These are phyloP conservation scores for Abrostola tripartita DNA, from an alignment of 2,888 invertebrate species.

Conservation along the genomic window DNA sequence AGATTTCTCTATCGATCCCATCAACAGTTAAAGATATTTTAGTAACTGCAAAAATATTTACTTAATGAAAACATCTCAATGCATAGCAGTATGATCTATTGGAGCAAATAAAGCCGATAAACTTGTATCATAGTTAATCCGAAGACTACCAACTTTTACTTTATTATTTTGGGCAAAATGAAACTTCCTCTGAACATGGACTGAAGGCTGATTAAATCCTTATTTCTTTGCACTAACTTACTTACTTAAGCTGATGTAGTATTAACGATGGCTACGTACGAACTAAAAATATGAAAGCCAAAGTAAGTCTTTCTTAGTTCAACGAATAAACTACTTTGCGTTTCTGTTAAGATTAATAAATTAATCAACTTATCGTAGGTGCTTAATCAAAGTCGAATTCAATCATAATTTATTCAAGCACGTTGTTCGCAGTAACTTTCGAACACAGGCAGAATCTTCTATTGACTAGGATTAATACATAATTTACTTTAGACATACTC, in stretches of 20 bases:
- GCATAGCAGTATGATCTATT: constrained; percentile 16
- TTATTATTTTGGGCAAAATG: constrained; percentile 34
- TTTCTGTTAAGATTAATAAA: constrained; percentile 24
- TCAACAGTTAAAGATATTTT: constrained; percentile 2
- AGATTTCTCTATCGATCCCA: too few species aligned
- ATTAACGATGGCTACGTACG: constrained; percentile 3
- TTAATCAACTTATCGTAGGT: constrained; percentile 37
- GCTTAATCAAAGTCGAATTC: constrained; percentile 45
- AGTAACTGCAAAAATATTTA: constrained; percentile 4
- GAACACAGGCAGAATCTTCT: constrained; percentile 39
- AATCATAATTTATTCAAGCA: constrained; percentile 47
- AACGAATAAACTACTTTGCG: constrained; percentile 35
- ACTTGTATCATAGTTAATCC: constrained; percentile 36
- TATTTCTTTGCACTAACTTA: constrained; percentile 32
- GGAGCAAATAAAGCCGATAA: constrained; percentile 37
- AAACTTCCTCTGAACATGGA: constrained; percentile 34
- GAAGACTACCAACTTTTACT: constrained; percentile 22
- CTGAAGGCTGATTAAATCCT: constrained; percentile 39
- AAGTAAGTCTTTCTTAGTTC: constrained; percentile 33
- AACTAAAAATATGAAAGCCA: constrained; percentile 35
- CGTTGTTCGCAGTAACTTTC: constrained; percentile 34
- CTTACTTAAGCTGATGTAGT: constrained; percentile 22
- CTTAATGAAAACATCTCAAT: neutral
- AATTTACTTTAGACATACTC: constrained; percentile 53
- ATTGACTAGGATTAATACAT: constrained; percentile 53